Base-by-base conservation (phyloP, 2,888 invertebrate species). In the Hirtodrosophila cameraria region DNA sequence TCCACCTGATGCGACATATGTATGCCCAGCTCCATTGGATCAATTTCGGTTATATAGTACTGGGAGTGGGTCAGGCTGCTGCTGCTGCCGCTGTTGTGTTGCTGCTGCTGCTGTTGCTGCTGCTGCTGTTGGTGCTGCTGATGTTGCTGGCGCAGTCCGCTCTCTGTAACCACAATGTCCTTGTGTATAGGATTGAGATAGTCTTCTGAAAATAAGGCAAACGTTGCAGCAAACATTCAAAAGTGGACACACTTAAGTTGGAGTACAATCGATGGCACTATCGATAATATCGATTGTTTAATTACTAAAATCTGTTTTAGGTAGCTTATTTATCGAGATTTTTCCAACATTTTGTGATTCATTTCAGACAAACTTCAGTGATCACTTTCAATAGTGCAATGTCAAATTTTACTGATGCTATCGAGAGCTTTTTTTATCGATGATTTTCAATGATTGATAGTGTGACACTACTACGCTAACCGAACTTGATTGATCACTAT, bases 111-210 rank as follows among this genome's bases (percentile, higher is more conserved):
- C 23, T 11, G 54, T 25, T 35, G 39, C 31, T 13, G 64, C 7
- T 58, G 52, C n/a, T 57, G 54, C 6, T 27, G 46, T 2, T 63
- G 58, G 15, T 48, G 49, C 31, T 52, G 36, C 9, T 69, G 79
- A 0, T 69, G 77, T 8, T 74, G 74, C 43, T 88, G 84, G 5
- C 93, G 91, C 15, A 96, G 92, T 0, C 96, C 96, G 73, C 95
- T 95, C 88, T 96, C 96, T 36, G 86, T 87, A 6, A 95, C 95
- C 3, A 95, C 94, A 75, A 95, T 94, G 87, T 96, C 95, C 83
- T 95, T 94, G 27, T 96, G 94, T 42, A 96, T 94, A 3, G 94
- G 93, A 74, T 93, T 93, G 27, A 94, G 91, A 87, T 93, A 94
- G 91, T 93, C 93, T 92, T 92, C 60, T 92, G 90, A 38, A 66